Base-by-base conservation (phyloP, 1,140 invertebrate species). In the Eciton burchellii region DNA sequence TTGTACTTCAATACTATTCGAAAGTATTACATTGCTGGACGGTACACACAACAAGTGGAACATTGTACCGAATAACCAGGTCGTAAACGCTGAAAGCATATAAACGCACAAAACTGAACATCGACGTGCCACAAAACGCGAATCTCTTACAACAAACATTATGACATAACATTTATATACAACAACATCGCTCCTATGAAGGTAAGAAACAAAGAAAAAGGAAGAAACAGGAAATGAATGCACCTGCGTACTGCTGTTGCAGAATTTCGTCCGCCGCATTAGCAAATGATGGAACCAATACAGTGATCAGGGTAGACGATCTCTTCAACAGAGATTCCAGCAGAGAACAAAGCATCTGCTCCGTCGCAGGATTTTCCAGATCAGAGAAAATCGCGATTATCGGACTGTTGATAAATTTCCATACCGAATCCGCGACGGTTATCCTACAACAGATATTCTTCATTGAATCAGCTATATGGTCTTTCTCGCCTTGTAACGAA, bases 41-140 rank as follows among this genome's bases (percentile, higher is more conserved):
- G 88, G 89, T 19, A 84, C 60, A 49, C 88, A 89, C 14, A 91
- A 56, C 60, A 93, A 73, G 57, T 93, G 87, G 74, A 94, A 93
- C 82, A 93, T 89, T 57, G 88, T 85, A 9, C 92, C 92, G 84
- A 93, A 94, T 4, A 94, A 70, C 93, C 93, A 94, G 2, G 87
- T 92, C n/a, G 91, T 91, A 65, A 92, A 93, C 35, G 89, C 91
- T 91, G 24, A 14, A 89, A 88, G 83, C 70, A 62, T 59, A 49
- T 26, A 63, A 60, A 63, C 3, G n/a, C n/a, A n/a, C 35, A 35
- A 35, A 35, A 3, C 35, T 35, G 35, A 35, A 35, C 6, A 35
- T 35, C 6, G 35, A 2, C 6, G 6, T 35, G 35, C 35, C 35
- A 35, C 6, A 35, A 35, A 35, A 35, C 6, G 35, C 35, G 6